Base-by-base conservation (phyloP, 2,113 vertebrate genomes). In the Cnemophilus loriae region DNA sequence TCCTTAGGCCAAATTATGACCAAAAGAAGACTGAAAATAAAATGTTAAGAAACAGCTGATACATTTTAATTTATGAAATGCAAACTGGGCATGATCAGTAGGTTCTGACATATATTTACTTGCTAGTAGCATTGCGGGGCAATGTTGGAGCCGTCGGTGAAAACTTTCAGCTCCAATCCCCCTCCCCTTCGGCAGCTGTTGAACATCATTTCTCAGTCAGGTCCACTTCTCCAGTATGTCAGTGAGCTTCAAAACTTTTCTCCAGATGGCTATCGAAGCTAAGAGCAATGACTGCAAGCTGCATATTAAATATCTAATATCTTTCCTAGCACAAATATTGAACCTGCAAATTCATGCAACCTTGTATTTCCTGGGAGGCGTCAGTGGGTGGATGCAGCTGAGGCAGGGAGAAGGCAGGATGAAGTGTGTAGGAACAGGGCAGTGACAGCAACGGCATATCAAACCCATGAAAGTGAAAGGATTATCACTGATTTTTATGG, bases 41-140 rank as follows among this genome's bases (percentile, higher is more conserved):
- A 97, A 94, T 76, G 53, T 90, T 87, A 93, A 91, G 94, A 94
- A 97, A 84, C 61, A 80, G 95, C 65, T 71, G 81, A 95, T 84
- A 65, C 49, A 42, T 93, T 98, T 95, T 95, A 90, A 89, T 97
- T 96, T 80, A 94, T 57, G 79, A 95, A 96, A 96, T 80, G 57
- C 71, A 95, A 94, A 89, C 44, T 35, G 77, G 61, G 49, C 53
- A 89, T 0, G 2, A 83, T 71, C 37, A 44, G 91, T 88, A 88
- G 68, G 65, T 90, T 88, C 69, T 94, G 94, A 91, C 63, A 90
- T 75, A 60, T 78, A 94, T 84, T 96, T 80, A 75, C 70, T 94
- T 91, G 59, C 87, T 94, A 57, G 44, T 81, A 92, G 68, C 81
- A 57, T 79, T 65, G 19, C 32, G 68, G 73, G 74, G 75, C 61